A percentile compares a stretch with the other conserved stretches of the same genome.
Conservation (phyloP, 2,888 invertebrate species). For the Hypolimnas misippus region DNA sequence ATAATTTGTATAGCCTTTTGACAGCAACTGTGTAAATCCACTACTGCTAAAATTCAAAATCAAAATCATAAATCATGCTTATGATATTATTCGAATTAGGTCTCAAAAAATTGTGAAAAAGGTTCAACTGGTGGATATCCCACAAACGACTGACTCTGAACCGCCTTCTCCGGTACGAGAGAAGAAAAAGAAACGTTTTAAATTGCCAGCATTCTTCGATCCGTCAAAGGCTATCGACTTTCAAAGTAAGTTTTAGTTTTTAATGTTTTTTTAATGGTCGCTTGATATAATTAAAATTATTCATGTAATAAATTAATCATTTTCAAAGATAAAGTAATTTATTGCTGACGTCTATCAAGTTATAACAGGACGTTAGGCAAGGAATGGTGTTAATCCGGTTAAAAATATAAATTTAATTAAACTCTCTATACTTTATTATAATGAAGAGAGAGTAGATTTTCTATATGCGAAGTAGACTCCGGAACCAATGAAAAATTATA, state of each 20-base stretch:
- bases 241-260: slow-evolving; percentile 70
- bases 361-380: not conserved
- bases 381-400: no score
- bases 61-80: no score
- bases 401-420: no score
- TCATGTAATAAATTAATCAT: not conserved
- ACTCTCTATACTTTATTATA: no score
- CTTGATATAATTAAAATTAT: not conserved
- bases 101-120: slow-evolving; percentile 44
- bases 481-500: no score
- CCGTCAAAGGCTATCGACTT: slow-evolving; percentile 82
- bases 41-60: no score
- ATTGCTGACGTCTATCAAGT: not conserved
- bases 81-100: no score
- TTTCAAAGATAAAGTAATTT: not conserved
- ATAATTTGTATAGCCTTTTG: no score
- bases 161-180: slow-evolving; percentile 59
- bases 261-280: not conserved
- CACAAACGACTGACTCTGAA: slow-evolving; percentile 64
- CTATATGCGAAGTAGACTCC: no score
- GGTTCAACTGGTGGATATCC: slow-evolving; percentile 54
- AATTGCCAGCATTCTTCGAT: slow-evolving; percentile 57
- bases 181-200: slow-evolving; percentile 56
- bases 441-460: no score
- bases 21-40: no score